Base-by-base conservation (phyloP, 2,797 vertebrate genomes). In the Coccyzus lansbergi region DNA sequence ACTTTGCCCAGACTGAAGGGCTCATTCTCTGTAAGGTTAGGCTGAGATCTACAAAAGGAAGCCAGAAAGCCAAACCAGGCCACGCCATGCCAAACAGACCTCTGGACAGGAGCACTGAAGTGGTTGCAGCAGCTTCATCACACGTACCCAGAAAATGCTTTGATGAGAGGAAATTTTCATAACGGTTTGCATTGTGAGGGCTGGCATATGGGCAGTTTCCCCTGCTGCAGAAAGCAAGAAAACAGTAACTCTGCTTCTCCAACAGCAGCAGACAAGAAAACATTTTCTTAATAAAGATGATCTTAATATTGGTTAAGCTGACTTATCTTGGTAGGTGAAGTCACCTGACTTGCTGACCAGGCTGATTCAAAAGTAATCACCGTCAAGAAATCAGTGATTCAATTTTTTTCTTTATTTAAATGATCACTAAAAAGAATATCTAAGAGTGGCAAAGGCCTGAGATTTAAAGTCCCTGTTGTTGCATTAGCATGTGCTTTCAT, bases 131-230 rank as follows among this genome's bases (percentile, higher is more conserved):
- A 86, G 42, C 40, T 93, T 90, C 68, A 74, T 88, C 34, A 14
- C 14, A 31, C 40, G 87, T 60, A 52, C 9, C 28, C 4, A 2
- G 53, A 68, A 79, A 60, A 25, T 7, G 3, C 36, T 71, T 48
- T 67, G 40, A 60, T 38, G 48, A 42, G 22, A 6, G n/a, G 24
- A 34, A 71, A n/a, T 48, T 34, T 85, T 75, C 63, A 48, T 6
- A 5, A 76, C 38, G 25, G 36, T 33, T 48, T 90, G 31, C 0
- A 0, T 10, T 88, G n/a, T 0, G 0, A 70, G 21, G n/a, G 56
- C 18, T 77, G 20, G 26, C 55, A 65, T 26, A 60, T 4, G 2
- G 21, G 60, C 44, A 90, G 40, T 34, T 88, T 86, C 31, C 34
- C 18, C 56, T 55, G 38, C 16, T 63, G 58, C 52, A 82, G 42